Evolutionary conservation across 2,113 vertebrate genomes (phyloP).

Genomic region (Aramus guarauna): DNA sequence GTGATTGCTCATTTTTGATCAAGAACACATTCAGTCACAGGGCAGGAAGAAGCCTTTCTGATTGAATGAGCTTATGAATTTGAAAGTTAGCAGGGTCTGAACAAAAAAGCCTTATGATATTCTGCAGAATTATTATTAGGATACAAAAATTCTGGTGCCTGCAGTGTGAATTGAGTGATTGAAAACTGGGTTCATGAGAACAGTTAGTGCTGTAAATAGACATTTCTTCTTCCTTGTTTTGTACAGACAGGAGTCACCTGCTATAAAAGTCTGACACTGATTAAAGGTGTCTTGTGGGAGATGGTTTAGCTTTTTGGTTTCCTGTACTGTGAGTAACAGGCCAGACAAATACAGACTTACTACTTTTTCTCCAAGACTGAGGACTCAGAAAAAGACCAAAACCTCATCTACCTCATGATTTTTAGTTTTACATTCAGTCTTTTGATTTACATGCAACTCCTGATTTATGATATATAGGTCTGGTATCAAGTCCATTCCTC

Average conservation of each 20-base stretch:
- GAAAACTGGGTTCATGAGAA: background rate
- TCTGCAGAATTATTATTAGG: background rate
- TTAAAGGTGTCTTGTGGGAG: background rate
- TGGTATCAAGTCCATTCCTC: background rate
- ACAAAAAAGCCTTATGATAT: background rate
- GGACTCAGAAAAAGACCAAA: background rate
- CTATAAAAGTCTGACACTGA: background rate
- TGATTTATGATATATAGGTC: background rate
- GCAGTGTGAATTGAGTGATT: background rate
- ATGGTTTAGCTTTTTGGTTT: background rate
- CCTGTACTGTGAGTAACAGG: background rate
- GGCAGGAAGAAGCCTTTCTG: background rate
- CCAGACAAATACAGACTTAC: background rate
- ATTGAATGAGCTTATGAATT: background rate
- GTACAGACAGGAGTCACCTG: background rate
- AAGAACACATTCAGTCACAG: background rate
- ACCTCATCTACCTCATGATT: background rate
- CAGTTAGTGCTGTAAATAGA: background rate
- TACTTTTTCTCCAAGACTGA: background rate
- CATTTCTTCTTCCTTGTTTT: background rate
- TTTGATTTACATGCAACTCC: background rate
- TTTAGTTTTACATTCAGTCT: background rate
- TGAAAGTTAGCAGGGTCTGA: background rate
- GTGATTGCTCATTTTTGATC: slow-evolving; percentile 17
- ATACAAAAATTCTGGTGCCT: background rate